Evolutionary conservation across 2,113 vertebrate species (phyloP).

Genomic region (Eonycteris spelaea): DNA sequence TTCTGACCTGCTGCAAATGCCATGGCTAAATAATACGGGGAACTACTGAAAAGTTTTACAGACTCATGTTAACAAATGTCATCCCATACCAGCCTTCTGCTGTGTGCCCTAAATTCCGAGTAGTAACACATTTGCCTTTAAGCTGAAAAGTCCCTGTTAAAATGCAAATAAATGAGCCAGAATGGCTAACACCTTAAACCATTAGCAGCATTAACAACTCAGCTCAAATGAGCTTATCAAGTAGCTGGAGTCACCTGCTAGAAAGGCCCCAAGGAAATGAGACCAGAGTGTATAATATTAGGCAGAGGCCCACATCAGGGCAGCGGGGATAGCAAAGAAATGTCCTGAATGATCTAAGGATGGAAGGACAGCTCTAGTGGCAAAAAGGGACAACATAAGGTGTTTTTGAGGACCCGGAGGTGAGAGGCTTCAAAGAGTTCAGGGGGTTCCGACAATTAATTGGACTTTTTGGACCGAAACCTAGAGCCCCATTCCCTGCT

Average conservation of each 20-base stretch:
- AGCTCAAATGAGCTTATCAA: not conserved
- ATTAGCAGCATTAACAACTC: not conserved
- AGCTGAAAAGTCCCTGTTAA: constrained; percentile 10
- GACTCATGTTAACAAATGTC: not conserved
- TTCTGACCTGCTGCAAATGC: not conserved
- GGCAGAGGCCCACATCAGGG: not conserved
- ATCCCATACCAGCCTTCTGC: not conserved
- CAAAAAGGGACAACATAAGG: not conserved
- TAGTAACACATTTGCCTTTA: constrained; percentile 28
- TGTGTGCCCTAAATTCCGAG: not conserved
- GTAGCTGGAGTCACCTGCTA: not conserved
- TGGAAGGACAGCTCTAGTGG: not conserved
- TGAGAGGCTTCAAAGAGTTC: not conserved
- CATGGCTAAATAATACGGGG: not conserved
- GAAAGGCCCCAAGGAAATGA: not conserved
- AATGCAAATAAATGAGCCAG: constrained; percentile 24
- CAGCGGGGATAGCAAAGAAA: not conserved
- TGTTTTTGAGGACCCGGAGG: not conserved
- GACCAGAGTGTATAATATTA: not conserved
- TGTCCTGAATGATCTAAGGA: not conserved
- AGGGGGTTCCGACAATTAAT: not conserved
- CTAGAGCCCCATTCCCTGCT: not conserved
- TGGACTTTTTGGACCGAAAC: not conserved
- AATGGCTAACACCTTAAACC: not conserved
- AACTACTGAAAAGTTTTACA: not conserved